Conservation (phyloP, 2,888 invertebrate genomes). For the Pomacea canaliculata region DNA sequence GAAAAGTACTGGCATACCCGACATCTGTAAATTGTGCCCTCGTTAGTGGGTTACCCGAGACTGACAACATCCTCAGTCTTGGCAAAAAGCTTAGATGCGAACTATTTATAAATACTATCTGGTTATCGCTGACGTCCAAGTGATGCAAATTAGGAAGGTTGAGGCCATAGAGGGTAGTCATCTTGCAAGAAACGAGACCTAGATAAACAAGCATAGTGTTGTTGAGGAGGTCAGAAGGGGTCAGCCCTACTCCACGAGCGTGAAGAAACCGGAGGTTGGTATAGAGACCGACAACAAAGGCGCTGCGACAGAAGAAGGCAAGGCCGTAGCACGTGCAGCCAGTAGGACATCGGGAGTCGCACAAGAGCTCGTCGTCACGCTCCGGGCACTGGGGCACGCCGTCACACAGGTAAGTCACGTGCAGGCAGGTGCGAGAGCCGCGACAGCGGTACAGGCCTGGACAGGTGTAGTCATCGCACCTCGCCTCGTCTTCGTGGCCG, state of each 20-base stretch:
- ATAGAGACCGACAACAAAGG: neutral
- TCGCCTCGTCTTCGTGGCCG: conserved; percentile 69
- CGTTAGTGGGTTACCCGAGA: conserved; percentile 6
- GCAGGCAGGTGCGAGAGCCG: conserved; percentile 26
- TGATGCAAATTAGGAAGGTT: conserved; percentile 1
- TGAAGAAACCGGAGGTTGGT: conserved; percentile 12
- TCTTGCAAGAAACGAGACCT: neutral
- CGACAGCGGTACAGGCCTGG: conserved; percentile 21
- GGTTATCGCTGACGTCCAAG: conserved; percentile 11
- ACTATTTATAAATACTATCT: neutral
- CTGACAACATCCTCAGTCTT: neutral
- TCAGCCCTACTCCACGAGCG: neutral
- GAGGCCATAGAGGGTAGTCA: neutral
- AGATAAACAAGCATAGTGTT: conserved; percentile 9
- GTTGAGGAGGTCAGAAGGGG: neutral
- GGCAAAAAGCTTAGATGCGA: neutral
- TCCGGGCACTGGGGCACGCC: conserved; percentile 31
- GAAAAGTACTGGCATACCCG: neutral
- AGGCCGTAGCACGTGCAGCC: conserved; percentile 32
- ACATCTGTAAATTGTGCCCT: neutral
- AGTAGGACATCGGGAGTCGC: conserved; percentile 30
- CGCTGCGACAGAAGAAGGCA: conserved; percentile 17
- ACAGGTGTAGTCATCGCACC: conserved; percentile 23
- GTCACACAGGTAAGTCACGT: conserved; percentile 38
- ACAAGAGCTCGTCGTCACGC: conserved; percentile 41